phyloP scores from a whole-genome alignment of 2,113 vertebrate genomes.

The rabbit (Oryctolagus cuniculus) region mOryCun1.1 NC_091433.1:126744001-126744500 shows the following conservation, averaged over 20 bases:
- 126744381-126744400: no score
- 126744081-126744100: constrained; percentile 6
- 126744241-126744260: constrained; percentile 73
- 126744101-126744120: not conserved
- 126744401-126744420: no score
- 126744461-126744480: no score
- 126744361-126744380: constrained; percentile 77
- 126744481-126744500: no score
- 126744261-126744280: constrained; percentile 82
- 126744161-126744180: constrained; percentile 59
- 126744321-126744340: constrained; percentile 52
- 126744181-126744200: constrained; percentile 71
- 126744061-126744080: constrained; percentile 23
- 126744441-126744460: no score
- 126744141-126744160: constrained; percentile 38
- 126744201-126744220: constrained; percentile 56
- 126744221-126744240: constrained; percentile 67
- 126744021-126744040: constrained; percentile 62
- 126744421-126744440: no score
- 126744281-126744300: constrained; percentile 81
- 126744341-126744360: constrained; percentile 81
- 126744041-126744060: not conserved
- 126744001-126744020: constrained; percentile 31
- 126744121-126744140: constrained; percentile 3
- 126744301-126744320: constrained; percentile 69